Percentiles rank a stretch among this genome's conserved stretches.
phyloP scores from a whole-genome alignment of 2,888 invertebrate species.

The Tolmerus cingulatus region DNA sequence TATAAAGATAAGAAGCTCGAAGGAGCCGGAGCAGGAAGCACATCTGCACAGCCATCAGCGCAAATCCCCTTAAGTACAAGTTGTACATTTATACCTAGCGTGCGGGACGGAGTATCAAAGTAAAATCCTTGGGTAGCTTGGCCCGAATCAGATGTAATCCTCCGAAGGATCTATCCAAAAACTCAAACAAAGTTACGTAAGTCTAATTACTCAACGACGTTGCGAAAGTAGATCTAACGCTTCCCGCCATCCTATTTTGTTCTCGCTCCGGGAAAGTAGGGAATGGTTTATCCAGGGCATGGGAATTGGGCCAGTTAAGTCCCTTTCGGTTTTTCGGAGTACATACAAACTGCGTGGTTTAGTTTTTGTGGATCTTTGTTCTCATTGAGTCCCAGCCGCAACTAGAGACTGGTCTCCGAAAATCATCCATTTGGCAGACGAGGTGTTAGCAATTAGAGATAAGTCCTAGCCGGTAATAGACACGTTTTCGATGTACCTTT shows the following conservation, averaged over 20 bases:
- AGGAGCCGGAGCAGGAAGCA: background rate
- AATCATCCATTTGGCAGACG: background rate
- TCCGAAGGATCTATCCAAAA: constrained; percentile 37
- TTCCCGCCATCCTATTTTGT: background rate
- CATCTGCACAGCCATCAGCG: constrained; percentile 32
- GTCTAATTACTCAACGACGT: constrained; percentile 38
- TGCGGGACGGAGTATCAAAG: constrained; percentile 22
- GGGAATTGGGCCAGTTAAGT: background rate
- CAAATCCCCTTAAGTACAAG: constrained; percentile 30
- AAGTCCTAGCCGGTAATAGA: background rate
- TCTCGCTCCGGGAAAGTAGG: background rate
- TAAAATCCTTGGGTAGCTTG: constrained; percentile 35
- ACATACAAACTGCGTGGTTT: background rate
- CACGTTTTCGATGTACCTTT: constrained; percentile 14
- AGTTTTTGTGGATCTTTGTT: constrained; percentile 38
- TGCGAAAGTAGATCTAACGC: background rate
- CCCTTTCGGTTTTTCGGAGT: constrained; percentile 10
- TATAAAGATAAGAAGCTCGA: background rate
- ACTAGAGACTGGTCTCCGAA: background rate
- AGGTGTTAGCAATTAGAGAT: constrained; percentile 22
- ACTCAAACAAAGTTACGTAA: constrained; percentile 40
- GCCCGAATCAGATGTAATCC: constrained; percentile 39
- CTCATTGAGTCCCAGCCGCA: background rate
- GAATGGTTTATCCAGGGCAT: background rate
- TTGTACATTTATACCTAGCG: constrained; percentile 28